Percentiles rank a stretch among this genome's conserved stretches.
Evolutionary conservation across 2,797 vertebrate genomes (phyloP).

Genomic region (Sebastes matsubarae): DNA sequence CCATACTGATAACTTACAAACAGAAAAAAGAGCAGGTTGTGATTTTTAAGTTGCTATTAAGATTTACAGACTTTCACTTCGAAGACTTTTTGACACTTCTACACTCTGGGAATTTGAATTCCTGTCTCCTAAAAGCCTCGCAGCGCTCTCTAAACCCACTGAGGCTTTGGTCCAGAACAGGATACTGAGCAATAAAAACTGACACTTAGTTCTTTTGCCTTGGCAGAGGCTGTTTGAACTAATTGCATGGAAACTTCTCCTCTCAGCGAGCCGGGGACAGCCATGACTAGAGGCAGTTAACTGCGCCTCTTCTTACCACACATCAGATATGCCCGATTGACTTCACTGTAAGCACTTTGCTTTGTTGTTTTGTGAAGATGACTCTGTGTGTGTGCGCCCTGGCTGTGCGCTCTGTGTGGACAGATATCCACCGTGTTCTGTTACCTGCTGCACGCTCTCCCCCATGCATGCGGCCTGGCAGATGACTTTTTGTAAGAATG

Average conservation of each 20-base stretch:
- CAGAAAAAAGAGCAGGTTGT: neutral
- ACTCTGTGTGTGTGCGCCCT: neutral
- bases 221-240: constrained; percentile 54
- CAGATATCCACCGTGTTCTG: constrained; percentile 3
- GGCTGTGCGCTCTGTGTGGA: neutral
- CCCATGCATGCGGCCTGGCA: neutral
- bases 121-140: constrained; percentile 54
- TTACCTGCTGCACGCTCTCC: constrained; percentile 25
- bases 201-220: constrained; percentile 56
- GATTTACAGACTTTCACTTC: neutral
- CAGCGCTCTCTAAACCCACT: constrained; percentile 30
- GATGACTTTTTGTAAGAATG: constrained; percentile 24
- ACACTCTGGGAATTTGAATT: constrained; percentile 27
- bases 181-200: constrained; percentile 58
- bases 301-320: constrained; percentile 48
- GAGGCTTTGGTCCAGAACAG: constrained; percentile 47
- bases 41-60: neutral
- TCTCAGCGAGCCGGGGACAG: constrained; percentile 45
- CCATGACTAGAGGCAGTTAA: constrained; percentile 59
- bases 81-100: constrained; percentile 6
- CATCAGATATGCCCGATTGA: constrained; percentile 60
- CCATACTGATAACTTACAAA: neutral
- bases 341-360: constrained; percentile 61
- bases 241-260: constrained; percentile 68
- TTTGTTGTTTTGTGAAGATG: constrained; percentile 59